phyloP scores from a whole-genome alignment of 2,888 invertebrate species.

The Acleris literana region DNA sequence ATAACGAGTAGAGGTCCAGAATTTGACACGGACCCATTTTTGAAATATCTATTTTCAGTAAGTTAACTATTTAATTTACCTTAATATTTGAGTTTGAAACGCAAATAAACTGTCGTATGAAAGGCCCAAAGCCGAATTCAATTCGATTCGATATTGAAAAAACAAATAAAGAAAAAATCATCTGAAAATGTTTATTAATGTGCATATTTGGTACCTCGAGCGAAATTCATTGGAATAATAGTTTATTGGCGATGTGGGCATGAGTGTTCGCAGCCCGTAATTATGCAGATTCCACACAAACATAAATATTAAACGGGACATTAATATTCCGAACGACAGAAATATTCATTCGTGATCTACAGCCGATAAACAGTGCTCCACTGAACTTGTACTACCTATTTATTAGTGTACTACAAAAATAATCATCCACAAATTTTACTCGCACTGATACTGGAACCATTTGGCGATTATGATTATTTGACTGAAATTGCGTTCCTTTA shows the following conservation, averaged over 20 bases:
- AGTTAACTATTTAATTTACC: no score
- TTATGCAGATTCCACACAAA: slow-evolving; percentile 81
- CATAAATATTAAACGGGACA: slow-evolving; percentile 82
- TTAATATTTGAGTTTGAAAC: background rate
- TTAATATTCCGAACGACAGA: slow-evolving; percentile 81
- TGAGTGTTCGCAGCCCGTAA: slow-evolving; percentile 74
- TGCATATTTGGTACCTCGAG: slow-evolving; percentile 56
- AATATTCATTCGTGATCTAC: slow-evolving; percentile 72
- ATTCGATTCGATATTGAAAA: slow-evolving; percentile 29
- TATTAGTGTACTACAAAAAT: slow-evolving; percentile 7
- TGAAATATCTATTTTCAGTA: no score
- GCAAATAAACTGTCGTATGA: background rate
- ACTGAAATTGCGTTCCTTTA: no score
- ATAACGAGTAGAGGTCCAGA: no score
- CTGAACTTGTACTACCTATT: slow-evolving; percentile 45
- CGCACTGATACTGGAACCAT: background rate
- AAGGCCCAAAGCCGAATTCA: slow-evolving; percentile 7
- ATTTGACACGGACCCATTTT: no score
- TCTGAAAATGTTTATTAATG: slow-evolving; percentile 35
- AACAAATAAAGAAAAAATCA: slow-evolving; percentile 23
- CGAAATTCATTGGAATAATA: slow-evolving; percentile 76
- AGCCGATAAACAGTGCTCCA: slow-evolving; percentile 56
- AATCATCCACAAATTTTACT: background rate
- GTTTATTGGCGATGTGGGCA: slow-evolving; percentile 61
- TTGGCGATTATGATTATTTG: background rate